phyloP scores from a whole-genome alignment of 2,888 invertebrate species.

The Ophraella communa region DNA sequence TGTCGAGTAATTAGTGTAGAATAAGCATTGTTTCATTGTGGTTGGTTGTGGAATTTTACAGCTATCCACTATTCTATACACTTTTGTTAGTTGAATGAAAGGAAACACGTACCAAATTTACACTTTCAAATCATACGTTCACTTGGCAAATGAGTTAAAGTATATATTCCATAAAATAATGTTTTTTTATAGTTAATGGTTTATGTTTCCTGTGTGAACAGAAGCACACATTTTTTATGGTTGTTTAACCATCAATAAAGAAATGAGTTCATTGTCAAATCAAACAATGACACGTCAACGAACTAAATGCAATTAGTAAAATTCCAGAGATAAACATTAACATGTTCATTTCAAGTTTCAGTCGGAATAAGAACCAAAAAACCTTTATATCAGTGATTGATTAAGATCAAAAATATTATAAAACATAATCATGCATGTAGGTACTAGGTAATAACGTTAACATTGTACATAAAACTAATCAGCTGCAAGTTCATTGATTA shows the following conservation, averaged over 20 bases:
- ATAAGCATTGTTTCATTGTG: too few relatives aligned
- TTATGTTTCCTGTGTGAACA: not conserved
- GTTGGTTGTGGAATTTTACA: too few relatives aligned
- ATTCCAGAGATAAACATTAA: not conserved
- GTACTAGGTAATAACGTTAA: too few relatives aligned
- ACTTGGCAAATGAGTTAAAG: not conserved
- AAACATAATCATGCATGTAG: too few relatives aligned
- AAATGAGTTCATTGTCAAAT: not conserved
- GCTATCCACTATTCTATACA: too few relatives aligned
- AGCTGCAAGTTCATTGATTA: too few relatives aligned
- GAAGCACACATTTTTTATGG: not conserved
- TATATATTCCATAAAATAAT: not conserved
- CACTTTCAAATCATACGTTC: not conserved
- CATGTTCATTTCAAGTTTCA: not conserved
- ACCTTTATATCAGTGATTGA: too few relatives aligned
- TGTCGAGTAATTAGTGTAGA: too few relatives aligned
- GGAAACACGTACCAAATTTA: not conserved
- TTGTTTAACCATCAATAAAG: not conserved
- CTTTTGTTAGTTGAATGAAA: not conserved
- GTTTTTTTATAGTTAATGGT: not conserved
- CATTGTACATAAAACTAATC: too few relatives aligned
- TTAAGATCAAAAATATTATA: too few relatives aligned
- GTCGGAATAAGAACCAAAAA: too few relatives aligned
- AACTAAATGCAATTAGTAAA: not conserved
- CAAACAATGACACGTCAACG: slow-evolving; percentile 1